Conservation (phyloP, 2,888 invertebrate species). For the Tetrapedia diversipes region DNA sequence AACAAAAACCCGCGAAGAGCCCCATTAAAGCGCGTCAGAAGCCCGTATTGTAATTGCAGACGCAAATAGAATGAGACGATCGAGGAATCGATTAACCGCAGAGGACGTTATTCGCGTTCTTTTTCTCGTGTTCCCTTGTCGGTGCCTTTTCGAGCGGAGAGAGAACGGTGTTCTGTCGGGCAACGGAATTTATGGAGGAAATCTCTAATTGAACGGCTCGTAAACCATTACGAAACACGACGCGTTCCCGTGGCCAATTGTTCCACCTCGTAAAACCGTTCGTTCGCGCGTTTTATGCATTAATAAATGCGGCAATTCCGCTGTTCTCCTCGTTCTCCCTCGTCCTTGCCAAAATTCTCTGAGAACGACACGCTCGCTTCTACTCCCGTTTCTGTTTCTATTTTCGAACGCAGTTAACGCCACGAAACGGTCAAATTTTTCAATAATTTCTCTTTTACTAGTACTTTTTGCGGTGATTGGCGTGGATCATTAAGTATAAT, state of each 20-base stretch:
- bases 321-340: background rate
- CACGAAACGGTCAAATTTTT: no score
- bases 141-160: conserved; percentile 32
- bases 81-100: conserved; percentile 11
- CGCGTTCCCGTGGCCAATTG: conserved; percentile 53
- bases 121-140: background rate
- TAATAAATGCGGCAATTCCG: conserved; percentile 1
- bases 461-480: no score
- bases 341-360: conserved; percentile 2
- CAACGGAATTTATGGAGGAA: conserved; percentile 56
- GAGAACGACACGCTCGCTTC: background rate
- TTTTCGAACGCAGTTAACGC: background rate
- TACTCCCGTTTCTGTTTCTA: background rate
- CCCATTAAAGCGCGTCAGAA: background rate
- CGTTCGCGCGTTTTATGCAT: conserved; percentile 4
- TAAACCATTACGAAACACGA: conserved; percentile 60
- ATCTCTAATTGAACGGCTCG: conserved; percentile 59
- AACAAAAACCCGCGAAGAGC: no score
- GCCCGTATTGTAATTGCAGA: conserved; percentile 19
- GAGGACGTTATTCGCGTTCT: conserved; percentile 5
- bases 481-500: no score
- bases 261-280: conserved; percentile 45
- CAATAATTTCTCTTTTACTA: no score
- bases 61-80: conserved; percentile 24
- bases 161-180: background rate